Evolutionary conservation across 2,888 invertebrate species (phyloP).

Genomic region (Pilophorus perplexus): DNA sequence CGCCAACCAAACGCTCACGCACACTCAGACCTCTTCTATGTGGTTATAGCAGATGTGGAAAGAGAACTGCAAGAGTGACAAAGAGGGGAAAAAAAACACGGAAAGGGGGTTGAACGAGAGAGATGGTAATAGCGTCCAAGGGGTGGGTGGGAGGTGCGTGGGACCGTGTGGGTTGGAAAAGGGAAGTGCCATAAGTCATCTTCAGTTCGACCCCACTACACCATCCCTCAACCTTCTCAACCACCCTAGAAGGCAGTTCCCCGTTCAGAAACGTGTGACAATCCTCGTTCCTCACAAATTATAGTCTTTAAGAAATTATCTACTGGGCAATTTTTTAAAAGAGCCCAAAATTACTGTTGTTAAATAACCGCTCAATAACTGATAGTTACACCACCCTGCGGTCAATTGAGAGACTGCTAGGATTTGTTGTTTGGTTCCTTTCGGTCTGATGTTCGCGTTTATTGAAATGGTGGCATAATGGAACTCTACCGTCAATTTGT

Average conservation of each 20-base stretch:
- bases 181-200: constrained; percentile 11
- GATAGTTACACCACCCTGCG: constrained; percentile 11
- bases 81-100: too few species aligned
- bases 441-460: too few species aligned
- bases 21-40: too few species aligned
- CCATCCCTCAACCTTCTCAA: background rate
- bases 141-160: background rate
- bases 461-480: too few species aligned
- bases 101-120: background rate
- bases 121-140: background rate
- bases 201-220: constrained; percentile 2
- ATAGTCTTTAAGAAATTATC: constrained; percentile 28
- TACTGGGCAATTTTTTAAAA: constrained; percentile 10
- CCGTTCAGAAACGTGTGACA: constrained; percentile 23
- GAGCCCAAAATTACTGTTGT: constrained; percentile 26
- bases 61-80: too few species aligned
- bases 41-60: constrained; percentile 11
- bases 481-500: too few species aligned
- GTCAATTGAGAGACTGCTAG: too few species aligned
- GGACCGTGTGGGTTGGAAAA: constrained; percentile 5
- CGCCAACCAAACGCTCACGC: too few species aligned
- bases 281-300: constrained; percentile 20
- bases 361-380: constrained; percentile 30
- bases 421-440: too few species aligned
- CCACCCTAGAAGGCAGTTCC: background rate